Conservation (phyloP, 2,888 invertebrate genomes). For the Copidosoma aretas region DNA sequence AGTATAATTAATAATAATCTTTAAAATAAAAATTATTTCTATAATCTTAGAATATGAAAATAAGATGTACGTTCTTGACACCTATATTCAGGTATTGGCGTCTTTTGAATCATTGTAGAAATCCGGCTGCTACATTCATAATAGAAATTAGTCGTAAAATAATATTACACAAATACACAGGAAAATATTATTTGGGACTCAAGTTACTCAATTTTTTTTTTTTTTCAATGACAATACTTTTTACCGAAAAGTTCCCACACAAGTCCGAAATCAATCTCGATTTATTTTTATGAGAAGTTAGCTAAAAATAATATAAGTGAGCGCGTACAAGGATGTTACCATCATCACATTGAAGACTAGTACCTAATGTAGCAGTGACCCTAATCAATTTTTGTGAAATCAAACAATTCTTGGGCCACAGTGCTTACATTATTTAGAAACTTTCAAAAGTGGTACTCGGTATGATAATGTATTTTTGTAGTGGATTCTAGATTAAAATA, state of each 20-base stretch:
- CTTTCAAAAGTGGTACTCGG: too few species aligned
- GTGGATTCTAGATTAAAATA: neutral
- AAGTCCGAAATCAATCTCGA: slow-evolving; percentile 41
- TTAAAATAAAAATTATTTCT: slow-evolving; percentile 24
- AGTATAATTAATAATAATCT: slow-evolving; percentile 8
- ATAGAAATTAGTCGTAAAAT: too few species aligned
- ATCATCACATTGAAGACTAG: slow-evolving; percentile 56
- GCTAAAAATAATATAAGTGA: slow-evolving; percentile 26
- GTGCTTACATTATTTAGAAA: too few species aligned
- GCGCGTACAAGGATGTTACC: neutral
- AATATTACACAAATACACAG: too few species aligned
- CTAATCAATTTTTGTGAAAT: neutral
- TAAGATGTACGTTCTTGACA: slow-evolving; percentile 20
- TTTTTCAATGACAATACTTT: slow-evolving; percentile 1
- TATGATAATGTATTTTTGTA: neutral
- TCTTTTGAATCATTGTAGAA: too few species aligned
- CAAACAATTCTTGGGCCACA: too few species aligned
- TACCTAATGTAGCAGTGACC: slow-evolving; percentile 53
- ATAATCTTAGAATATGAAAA: slow-evolving; percentile 19
- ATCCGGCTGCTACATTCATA: too few species aligned
- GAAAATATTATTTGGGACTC: too few species aligned
- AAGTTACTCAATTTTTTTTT: too few species aligned
- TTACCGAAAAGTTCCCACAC: slow-evolving; percentile 18
- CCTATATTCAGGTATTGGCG: too few species aligned
- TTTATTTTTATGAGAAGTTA: slow-evolving; percentile 24